Evolutionary conservation across 2,113 vertebrate genomes (phyloP), one percentile per base, ranked within the genome.

Genomic region (Mormyrus lacerda): DNA sequence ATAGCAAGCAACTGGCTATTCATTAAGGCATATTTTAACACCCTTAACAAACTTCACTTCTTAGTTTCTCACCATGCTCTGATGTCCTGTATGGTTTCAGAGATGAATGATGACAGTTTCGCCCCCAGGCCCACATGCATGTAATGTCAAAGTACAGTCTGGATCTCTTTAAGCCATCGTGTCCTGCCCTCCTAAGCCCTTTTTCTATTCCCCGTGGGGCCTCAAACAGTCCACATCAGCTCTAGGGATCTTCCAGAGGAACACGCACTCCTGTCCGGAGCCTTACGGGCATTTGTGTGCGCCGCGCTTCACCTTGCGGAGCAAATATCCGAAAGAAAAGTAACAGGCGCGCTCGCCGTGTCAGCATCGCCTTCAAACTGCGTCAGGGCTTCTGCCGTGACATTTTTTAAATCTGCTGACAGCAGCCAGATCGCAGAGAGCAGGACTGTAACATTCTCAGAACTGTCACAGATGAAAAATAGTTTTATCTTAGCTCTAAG

Each of bases 291-390:
- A n/a, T 48, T 85, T n/a, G 90, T 90, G 85, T 89, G 91, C 61
- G 89, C 84, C 47, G 89, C 17, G 61, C 61, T 69, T 69, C n/a
- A 69, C 61, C n/a, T 31, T 11, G 61, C 10, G 17, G 42, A 44
- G 76, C 35, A 82, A 39, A 82, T 44, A 21, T 44, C 39, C 39
- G 39, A 84, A 47, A 84, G 44, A 5, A 45, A 4, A 84, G 44
- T 84, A 84, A 47, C 42, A 84, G 35, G 39, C 8, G 21, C 19
- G 5, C 82, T 47, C 3, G 7, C 89, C 24, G 87, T 89, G 90
- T 94, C 94, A 92, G 91, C 92, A 89, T 44, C 86, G 89, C 90
- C 89, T n/a, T 51, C 42, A 65, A 69, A 89, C 89, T 89, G 3
- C 47, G 10, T 48, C n/a, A 24, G 44, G 47, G 13, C 44, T 85